Evolutionary conservation across 2,888 invertebrate genomes (phyloP).

Genomic region (Apoderus coryli): DNA sequence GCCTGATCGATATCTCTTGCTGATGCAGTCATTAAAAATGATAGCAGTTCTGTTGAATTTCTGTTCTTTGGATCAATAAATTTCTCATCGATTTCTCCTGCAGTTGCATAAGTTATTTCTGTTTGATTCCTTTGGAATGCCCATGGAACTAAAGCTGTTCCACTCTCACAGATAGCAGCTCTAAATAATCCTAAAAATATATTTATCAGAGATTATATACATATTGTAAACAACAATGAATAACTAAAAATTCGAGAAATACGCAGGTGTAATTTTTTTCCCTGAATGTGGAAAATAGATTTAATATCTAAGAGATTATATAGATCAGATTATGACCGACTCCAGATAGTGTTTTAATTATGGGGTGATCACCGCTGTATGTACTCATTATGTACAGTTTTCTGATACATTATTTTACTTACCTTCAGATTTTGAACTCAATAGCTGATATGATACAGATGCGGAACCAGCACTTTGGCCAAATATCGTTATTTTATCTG

Average conservation of each 20-base stretch:
- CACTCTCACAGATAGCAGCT: constrained; percentile 13
- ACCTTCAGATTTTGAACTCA: constrained; percentile 11
- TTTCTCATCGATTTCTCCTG: constrained; percentile 8
- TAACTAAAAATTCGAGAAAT: no score
- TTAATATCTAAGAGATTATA: no score
- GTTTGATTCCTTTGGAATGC: constrained; percentile 14
- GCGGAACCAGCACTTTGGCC: constrained; percentile 13
- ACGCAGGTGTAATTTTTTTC: no score
- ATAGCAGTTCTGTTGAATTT: constrained; percentile 9
- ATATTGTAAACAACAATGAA: no score
- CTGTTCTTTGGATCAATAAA: constrained; percentile 11
- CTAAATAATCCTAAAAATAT: constrained; percentile 9
- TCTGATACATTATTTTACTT: no score
- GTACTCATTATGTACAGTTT: no score
- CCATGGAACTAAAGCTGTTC: constrained; percentile 11
- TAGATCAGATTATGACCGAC: no score
- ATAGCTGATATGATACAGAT: constrained; percentile 11
- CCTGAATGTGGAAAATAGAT: no score
- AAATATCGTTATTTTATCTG: constrained; percentile 13
- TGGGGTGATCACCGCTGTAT: no score
- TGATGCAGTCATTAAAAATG: constrained; percentile 11
- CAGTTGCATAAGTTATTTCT: constrained; percentile 10
- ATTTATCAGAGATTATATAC: no score
- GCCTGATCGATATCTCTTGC: constrained; percentile 13
- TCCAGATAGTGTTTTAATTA: no score